These are phyloP conservation scores for Monodelphis domestica DNA, from an alignment of 2,797 vertebrate genomes.

Conservation along the genomic window DNA sequence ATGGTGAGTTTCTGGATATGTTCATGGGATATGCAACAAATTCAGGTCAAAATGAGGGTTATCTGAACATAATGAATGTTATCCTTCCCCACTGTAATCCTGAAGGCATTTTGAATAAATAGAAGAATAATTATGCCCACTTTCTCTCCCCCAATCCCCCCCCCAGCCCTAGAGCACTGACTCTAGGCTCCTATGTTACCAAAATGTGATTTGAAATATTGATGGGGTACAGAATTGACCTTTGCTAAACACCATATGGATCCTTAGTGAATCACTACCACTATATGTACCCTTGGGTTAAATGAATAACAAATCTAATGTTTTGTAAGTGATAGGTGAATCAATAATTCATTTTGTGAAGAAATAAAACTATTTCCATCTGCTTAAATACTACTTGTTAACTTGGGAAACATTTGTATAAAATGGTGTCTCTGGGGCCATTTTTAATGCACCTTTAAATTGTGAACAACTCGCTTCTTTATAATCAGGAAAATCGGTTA, in stretches of 20 bases:
- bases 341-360: neutral
- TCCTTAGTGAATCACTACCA: neutral
- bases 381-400: neutral
- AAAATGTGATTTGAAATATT: neutral
- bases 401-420: neutral
- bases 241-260: rapidly evolving
- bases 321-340: neutral
- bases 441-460: neutral
- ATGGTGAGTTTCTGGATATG: neutral
- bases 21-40: neutral
- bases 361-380: neutral
- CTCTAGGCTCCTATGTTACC: neutral
- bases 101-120: neutral
- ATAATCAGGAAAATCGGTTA: conserved; percentile 15
- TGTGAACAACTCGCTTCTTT: conserved; percentile 17
- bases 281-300: neutral
- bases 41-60: neutral
- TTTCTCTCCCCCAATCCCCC: no score
- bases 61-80: neutral
- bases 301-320: neutral
- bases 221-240: neutral
- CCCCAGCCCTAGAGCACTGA: neutral
- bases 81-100: neutral
- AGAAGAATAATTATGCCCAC: neutral
- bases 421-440: neutral